phyloP scores from a whole-genome alignment of 1,140 invertebrate species.

The Drosophila lacertosa region DNA sequence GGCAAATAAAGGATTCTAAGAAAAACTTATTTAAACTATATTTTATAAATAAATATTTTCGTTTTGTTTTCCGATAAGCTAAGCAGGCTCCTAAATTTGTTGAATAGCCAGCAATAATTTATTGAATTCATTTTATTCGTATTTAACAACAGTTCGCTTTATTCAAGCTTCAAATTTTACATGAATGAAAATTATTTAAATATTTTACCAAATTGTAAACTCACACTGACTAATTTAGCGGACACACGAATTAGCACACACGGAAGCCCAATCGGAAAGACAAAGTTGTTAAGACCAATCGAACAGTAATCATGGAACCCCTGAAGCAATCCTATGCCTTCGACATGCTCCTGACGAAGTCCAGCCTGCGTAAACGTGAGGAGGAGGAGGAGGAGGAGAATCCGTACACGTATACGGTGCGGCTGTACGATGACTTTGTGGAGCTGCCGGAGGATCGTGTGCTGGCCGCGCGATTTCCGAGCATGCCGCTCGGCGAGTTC shows the following conservation, averaged over 20 bases:
- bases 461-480: constrained; percentile 11
- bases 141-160: constrained; percentile 1
- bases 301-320: not conserved
- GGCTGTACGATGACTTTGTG: constrained; percentile 42
- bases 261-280: not conserved
- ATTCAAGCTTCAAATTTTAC: constrained; percentile 10
- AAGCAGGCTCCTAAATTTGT: not conserved
- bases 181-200: constrained; percentile 8
- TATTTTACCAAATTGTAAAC: constrained; percentile 17
- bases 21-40: no score
- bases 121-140: constrained; percentile 3
- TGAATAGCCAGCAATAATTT: not conserved
- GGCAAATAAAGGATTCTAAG: no score
- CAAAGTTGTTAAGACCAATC: not conserved
- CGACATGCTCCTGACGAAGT: constrained; percentile 31
- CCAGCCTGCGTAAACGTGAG: constrained; percentile 4
- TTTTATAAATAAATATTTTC: no score
- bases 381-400: not conserved
- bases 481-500: constrained; percentile 17
- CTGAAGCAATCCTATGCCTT: constrained; percentile 31
- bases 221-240: not conserved
- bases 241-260: not conserved
- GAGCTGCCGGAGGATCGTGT: constrained; percentile 36
- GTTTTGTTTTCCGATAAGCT: not conserved
- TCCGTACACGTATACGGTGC: constrained; percentile 15